phyloP scores from a whole-genome alignment of 2,797 vertebrate species.

The Pantherophis alleghaniensis region DNA sequence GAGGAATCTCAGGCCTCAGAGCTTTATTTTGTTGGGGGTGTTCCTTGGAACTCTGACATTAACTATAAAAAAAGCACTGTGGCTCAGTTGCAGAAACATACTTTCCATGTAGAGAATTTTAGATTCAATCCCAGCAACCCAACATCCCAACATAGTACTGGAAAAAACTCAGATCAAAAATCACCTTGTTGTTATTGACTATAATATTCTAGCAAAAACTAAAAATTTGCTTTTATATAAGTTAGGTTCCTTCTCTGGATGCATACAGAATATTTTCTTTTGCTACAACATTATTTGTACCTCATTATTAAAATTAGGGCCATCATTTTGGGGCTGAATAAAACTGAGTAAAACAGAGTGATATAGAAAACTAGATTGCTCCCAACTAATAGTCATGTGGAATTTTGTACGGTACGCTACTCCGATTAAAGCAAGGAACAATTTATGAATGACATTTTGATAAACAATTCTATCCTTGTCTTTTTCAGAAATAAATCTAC shows the following conservation, averaged over 20 bases:
- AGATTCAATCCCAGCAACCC: background rate
- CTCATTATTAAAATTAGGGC: background rate
- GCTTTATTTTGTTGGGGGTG: no score
- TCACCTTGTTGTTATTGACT: background rate
- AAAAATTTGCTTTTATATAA: background rate
- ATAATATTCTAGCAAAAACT: background rate
- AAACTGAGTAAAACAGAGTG: background rate
- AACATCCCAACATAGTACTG: background rate
- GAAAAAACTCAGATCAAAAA: background rate
- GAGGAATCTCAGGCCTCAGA: no score
- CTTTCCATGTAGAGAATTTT: background rate
- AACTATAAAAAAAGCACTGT: background rate
- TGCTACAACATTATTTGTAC: background rate
- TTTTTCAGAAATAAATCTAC: background rate
- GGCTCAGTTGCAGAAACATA: background rate
- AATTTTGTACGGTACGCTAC: background rate
- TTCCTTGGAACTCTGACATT: no score
- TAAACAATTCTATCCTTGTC: background rate
- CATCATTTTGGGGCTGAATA: background rate
- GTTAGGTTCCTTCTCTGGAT: background rate
- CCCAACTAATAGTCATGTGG: background rate
- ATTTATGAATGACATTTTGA: background rate
- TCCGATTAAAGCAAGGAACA: background rate
- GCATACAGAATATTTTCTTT: background rate
- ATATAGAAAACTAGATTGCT: background rate